Conservation (phyloP, 2,888 invertebrate species). For the Drosophila antonietae region DNA sequence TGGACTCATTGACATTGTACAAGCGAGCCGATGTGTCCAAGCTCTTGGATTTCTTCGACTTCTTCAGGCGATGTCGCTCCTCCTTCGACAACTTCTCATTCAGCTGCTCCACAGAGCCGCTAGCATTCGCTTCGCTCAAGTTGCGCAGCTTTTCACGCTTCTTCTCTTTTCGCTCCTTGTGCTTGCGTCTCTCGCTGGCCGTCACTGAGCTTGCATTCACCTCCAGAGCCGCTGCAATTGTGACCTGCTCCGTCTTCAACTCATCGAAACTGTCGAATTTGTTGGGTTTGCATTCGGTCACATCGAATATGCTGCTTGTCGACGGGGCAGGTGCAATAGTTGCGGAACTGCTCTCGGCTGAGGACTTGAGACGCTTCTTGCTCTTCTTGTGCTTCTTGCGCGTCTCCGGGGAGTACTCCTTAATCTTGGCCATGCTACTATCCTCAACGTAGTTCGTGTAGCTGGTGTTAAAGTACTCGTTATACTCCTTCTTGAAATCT, state of each 20-base stretch:
- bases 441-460: conserved; percentile 45
- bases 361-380: conserved; percentile 90
- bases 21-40: conserved; percentile 68
- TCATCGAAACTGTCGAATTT: conserved; percentile 85
- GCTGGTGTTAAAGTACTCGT: conserved; percentile 65
- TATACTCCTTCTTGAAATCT: conserved; percentile 81
- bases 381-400: conserved; percentile 94
- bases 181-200: conserved; percentile 81
- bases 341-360: conserved; percentile 31
- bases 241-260: conserved; percentile 83
- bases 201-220: neutral
- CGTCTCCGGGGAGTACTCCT: conserved; percentile 85
- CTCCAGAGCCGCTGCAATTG: conserved; percentile 9
- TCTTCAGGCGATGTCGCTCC: conserved; percentile 85
- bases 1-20: conserved; percentile 39
- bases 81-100: conserved; percentile 83
- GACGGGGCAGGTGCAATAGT: neutral
- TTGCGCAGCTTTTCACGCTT: conserved; percentile 83
- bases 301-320: conserved; percentile 50
- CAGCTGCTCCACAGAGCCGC: conserved; percentile 61
- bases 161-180: conserved; percentile 84
- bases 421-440: conserved; percentile 47
- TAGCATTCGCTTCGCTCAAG: conserved; percentile 60
- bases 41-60: conserved; percentile 86
- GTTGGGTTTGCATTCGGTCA: conserved; percentile 62